Conservation (phyloP, 2,797 vertebrate genomes). For the Trichosurus vulpecula region DNA sequence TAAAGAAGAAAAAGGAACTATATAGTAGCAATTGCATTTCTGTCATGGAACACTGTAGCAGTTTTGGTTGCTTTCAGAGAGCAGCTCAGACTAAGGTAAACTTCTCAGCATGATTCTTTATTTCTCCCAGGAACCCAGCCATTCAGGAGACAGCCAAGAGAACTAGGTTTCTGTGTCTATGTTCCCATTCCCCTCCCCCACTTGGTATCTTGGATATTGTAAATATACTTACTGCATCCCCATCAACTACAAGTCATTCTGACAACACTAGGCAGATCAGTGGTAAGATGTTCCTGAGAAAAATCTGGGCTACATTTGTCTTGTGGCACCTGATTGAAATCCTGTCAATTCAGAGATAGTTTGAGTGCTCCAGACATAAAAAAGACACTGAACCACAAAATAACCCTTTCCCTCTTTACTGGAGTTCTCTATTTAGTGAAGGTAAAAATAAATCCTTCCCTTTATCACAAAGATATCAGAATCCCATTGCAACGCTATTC, state of each 20-base stretch:
- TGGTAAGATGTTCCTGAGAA: background rate
- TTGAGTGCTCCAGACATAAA: background rate
- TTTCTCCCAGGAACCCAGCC: background rate
- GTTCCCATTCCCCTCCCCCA: background rate
- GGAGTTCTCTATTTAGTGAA: conserved; percentile 30
- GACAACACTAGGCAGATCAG: background rate
- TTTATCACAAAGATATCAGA: background rate
- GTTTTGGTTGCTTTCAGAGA: background rate
- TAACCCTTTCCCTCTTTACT: background rate
- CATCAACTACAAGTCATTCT: background rate
- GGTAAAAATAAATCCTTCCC: conserved; percentile 3
- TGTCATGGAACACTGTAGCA: background rate
- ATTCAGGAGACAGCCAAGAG: background rate
- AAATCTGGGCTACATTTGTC: background rate
- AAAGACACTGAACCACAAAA: background rate
- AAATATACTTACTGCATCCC: background rate
- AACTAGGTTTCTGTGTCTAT: background rate
- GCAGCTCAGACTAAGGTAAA: background rate
- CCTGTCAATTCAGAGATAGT: background rate
- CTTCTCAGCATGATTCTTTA: background rate
- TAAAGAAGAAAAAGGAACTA: background rate
- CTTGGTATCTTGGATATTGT: background rate
- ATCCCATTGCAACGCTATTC: background rate
- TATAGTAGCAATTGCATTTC: background rate
- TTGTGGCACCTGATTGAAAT: background rate